These are phyloP conservation scores for Brachionus manjavacas DNA, from an alignment of 1,140 invertebrate genomes.

Conservation along the genomic window DNA sequence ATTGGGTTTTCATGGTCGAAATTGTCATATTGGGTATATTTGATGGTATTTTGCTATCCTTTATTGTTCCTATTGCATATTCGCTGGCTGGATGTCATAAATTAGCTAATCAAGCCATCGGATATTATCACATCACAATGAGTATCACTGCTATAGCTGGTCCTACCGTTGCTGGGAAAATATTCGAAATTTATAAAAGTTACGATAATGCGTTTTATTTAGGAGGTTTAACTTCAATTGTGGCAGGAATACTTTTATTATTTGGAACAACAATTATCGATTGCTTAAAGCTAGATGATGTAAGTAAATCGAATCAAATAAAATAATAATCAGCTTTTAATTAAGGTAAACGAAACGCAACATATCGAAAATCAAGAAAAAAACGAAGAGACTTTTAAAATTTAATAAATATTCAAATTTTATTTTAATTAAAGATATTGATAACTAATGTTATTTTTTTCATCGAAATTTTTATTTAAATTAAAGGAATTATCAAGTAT, in stretches of 20 bases:
- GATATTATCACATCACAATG: constrained; percentile 28
- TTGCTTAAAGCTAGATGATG: not conserved
- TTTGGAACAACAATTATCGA: not conserved
- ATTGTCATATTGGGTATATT: not conserved
- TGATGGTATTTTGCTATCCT: constrained; percentile 10
- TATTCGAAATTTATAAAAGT: constrained; percentile 20
- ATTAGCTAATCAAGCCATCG: not conserved
- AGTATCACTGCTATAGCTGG: not conserved
- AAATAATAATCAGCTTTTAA: not conserved
- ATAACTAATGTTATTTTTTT: too few species aligned
- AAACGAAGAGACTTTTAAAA: not conserved
- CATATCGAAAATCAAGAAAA: not conserved
- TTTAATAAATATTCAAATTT: not conserved
- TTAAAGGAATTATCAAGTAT: too few species aligned
- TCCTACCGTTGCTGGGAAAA: constrained; percentile 12
- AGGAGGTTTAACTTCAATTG: not conserved
- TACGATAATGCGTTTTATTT: constrained; percentile 27
- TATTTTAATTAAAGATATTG: too few species aligned
- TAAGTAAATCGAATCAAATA: not conserved
- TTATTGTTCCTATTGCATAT: constrained; percentile 32
- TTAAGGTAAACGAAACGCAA: not conserved
- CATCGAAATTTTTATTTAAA: too few species aligned
- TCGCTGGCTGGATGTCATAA: not conserved
- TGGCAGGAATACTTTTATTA: not conserved
- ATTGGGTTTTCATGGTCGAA: not conserved